Percentiles rank a stretch among this genome's conserved stretches.
phyloP scores from a whole-genome alignment of 2,113 vertebrate genomes.

The Hydrochoerus hydrochaeris region DNA sequence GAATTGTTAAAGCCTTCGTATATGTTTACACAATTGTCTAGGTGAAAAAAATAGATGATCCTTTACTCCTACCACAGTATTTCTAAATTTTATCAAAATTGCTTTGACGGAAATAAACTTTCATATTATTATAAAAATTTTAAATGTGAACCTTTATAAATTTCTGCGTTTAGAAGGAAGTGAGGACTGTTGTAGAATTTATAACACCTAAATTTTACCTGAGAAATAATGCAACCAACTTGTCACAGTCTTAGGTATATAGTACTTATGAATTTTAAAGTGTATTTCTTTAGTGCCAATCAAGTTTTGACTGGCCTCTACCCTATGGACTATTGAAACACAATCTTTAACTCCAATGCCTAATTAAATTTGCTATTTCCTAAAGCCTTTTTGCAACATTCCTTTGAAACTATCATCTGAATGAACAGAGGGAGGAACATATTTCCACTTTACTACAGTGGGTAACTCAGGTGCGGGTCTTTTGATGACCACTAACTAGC shows the following conservation, averaged over 20 bases:
- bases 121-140: background rate
- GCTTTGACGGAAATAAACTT: constrained; percentile 1
- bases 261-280: constrained; percentile 4
- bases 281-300: background rate
- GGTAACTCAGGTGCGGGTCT: background rate
- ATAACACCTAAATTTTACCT: background rate
- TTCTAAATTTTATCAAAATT: constrained; percentile 5
- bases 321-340: background rate
- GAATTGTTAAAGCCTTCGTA: background rate
- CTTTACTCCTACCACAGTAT: background rate
- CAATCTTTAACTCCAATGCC: background rate
- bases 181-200: background rate
- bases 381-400: background rate
- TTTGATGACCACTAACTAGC: background rate
- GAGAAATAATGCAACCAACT: background rate
- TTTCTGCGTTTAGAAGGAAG: background rate
- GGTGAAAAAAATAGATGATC: background rate
- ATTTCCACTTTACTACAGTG: background rate
- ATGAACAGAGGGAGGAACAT: background rate
- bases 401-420: background rate
- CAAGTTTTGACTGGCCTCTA: background rate
- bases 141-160: background rate
- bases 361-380: background rate
- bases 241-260: background rate
- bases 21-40: background rate